Evolutionary conservation across 2,113 vertebrate species (phyloP).

Genomic region (Petrocephalus microphthalmus): DNA sequence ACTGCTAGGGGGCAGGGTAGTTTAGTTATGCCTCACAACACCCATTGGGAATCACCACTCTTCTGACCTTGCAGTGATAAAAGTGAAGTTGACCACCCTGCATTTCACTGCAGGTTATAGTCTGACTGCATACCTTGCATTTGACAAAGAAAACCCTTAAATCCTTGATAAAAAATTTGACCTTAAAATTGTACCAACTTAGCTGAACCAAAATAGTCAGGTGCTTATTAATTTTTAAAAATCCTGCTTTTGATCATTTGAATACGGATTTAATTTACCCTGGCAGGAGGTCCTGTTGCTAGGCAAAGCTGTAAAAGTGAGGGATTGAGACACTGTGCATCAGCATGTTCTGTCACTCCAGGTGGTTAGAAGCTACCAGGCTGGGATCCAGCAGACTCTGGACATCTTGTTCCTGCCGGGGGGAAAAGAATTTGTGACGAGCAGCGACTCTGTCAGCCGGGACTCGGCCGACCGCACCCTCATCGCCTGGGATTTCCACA

Average conservation of each 20-base stretch:
- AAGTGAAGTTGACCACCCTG: neutral
- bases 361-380: conserved; percentile 78
- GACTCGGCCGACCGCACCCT: conserved; percentile 93
- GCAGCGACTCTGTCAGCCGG: conserved; percentile 85
- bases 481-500: conserved; percentile 88
- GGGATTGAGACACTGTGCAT: neutral
- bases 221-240: neutral
- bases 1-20: neutral
- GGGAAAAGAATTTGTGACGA: conserved; percentile 80
- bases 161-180: neutral
- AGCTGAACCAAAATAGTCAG: neutral
- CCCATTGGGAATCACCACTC: neutral
- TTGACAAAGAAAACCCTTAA: neutral
- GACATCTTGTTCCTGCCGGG: conserved; percentile 82
- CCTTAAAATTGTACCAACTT: neutral
- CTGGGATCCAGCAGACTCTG: conserved; percentile 86
- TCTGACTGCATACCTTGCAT: neutral
- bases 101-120: neutral
- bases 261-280: neutral
- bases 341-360: conserved; percentile 39
- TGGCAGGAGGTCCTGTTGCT: neutral
- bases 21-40: neutral
- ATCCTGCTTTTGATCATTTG: neutral
- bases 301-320: neutral
- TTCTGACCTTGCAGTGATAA: neutral